Percentiles rank a stretch among this genome's conserved stretches.
Evolutionary conservation across 2,797 vertebrate species (phyloP).

Genomic region (Chaetophractus vellerosus): DNA sequence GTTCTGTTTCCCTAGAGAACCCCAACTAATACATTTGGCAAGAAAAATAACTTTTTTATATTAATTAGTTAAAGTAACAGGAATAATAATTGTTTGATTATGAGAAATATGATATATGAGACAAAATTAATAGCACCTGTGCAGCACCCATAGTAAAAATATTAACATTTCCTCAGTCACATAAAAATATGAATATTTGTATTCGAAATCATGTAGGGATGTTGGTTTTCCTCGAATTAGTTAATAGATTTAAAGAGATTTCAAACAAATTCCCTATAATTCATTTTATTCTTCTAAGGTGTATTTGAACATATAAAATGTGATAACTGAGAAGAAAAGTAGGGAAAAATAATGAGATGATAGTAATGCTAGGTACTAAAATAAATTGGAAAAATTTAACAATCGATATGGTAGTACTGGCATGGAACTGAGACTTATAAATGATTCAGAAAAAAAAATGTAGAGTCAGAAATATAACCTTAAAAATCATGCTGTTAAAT

Average conservation of each 20-base stretch:
- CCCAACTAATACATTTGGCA: too few species aligned
- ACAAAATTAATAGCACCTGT: background rate
- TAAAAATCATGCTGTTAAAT: background rate
- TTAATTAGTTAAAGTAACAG: background rate
- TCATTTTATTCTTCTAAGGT: background rate
- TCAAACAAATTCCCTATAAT: background rate
- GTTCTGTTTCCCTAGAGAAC: too few species aligned
- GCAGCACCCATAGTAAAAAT: background rate
- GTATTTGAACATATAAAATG: background rate
- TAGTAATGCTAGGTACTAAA: background rate
- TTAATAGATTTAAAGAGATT: background rate
- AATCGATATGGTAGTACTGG: background rate
- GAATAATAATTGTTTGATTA: background rate
- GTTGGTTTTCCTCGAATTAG: background rate
- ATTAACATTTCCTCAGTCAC: background rate
- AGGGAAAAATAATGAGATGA: background rate
- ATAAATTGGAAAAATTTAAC: constrained; percentile 7
- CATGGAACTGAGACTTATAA: background rate
- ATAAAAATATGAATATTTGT: background rate
- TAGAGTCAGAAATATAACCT: background rate
- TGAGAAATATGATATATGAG: background rate
- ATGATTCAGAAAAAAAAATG: background rate
- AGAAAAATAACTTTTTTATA: background rate
- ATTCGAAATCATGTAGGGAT: background rate
- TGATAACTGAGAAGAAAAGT: background rate